Conservation (phyloP, 2,113 vertebrate genomes). For the Oxygymnocypris stewartii region DNA sequence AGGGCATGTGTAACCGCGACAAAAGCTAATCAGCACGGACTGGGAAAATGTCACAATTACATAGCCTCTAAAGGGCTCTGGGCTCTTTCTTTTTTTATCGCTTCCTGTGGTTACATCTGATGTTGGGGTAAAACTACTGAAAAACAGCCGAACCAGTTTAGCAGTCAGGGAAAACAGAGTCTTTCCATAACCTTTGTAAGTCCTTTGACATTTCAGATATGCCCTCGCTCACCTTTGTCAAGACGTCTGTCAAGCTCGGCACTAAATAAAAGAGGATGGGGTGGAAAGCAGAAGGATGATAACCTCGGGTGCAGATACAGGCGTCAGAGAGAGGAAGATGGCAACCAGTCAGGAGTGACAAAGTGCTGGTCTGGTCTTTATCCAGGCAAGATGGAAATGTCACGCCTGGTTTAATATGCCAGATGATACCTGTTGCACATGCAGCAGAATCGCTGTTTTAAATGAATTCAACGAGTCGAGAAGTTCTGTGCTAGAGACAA, state of each 20-base stretch:
- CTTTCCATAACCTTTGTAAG: slow-evolving; percentile 78
- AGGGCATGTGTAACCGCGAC: slow-evolving; percentile 15
- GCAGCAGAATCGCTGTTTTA: neutral
- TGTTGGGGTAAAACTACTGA: slow-evolving; percentile 11
- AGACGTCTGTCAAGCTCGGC: slow-evolving; percentile 64
- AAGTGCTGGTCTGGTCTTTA: slow-evolving; percentile 38
- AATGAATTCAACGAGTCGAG: slow-evolving; percentile 2
- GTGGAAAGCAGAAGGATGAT: slow-evolving; percentile 11
- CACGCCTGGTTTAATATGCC: slow-evolving; percentile 38
- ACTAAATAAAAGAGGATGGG: slow-evolving; percentile 66
- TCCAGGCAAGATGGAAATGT: slow-evolving; percentile 43
- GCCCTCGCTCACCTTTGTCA: slow-evolving; percentile 72
- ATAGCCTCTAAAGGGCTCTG: neutral
- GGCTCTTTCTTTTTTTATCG: neutral
- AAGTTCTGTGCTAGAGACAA: neutral
- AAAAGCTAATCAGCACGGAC: slow-evolving; percentile 7
- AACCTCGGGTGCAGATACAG: slow-evolving; percentile 15
- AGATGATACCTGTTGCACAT: slow-evolving; percentile 28
- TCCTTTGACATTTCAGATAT: slow-evolving; percentile 78
- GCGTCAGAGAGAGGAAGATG: slow-evolving; percentile 44
- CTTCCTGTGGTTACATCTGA: neutral
- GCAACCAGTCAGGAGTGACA: slow-evolving; percentile 36
- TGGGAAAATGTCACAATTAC: slow-evolving; percentile 35
- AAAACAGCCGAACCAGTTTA: slow-evolving; percentile 64
- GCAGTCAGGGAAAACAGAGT: slow-evolving; percentile 71